These are phyloP conservation scores for Trachurus trachurus DNA, from an alignment of 2,797 vertebrate species.

Conservation along the genomic window DNA sequence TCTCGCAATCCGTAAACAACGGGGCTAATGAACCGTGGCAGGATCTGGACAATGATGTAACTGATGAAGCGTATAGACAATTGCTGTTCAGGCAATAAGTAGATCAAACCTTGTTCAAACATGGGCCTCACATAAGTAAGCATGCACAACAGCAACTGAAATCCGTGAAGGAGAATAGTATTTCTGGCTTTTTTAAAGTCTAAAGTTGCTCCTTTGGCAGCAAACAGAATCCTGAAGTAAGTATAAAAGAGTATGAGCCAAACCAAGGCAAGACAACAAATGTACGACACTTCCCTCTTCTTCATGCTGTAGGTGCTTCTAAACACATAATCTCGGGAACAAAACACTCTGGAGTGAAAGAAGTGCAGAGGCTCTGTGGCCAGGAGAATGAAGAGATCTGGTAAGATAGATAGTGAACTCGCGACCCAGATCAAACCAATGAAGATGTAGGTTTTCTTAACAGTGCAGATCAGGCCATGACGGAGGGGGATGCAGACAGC, in stretches of 20 bases:
- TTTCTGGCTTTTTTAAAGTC: constrained; percentile 59
- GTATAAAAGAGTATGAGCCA: constrained; percentile 78
- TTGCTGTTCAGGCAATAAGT: constrained; percentile 4
- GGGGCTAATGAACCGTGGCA: constrained; percentile 58
- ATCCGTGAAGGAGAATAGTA: constrained; percentile 66
- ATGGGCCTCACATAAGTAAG: constrained; percentile 38
- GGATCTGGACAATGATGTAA: constrained; percentile 44
- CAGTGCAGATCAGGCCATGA: constrained; percentile 72
- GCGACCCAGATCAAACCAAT: constrained; percentile 72
- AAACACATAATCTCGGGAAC: constrained; percentile 60
- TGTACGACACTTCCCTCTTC: constrained; percentile 52
- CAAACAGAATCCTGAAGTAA: constrained; percentile 73
- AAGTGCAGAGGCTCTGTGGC: constrained; percentile 50
- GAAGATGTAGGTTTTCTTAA: constrained; percentile 64
- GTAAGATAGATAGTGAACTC: constrained; percentile 50
- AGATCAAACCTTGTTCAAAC: constrained; percentile 24
- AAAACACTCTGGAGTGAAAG: constrained; percentile 57
- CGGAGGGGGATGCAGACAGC: constrained; percentile 79
- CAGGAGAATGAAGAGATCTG: constrained; percentile 70
- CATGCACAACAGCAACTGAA: constrained; percentile 64
- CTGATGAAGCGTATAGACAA: constrained; percentile 2
- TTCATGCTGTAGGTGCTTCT: constrained; percentile 44
- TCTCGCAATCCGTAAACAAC: constrained; percentile 65
- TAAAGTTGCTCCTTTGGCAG: constrained; percentile 41
- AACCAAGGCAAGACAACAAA: constrained; percentile 58